Evolutionary conservation across 2,113 vertebrate genomes (phyloP), one percentile per base, ranked within the genome.

Genomic region (Austrofundulus limnaeus): DNA sequence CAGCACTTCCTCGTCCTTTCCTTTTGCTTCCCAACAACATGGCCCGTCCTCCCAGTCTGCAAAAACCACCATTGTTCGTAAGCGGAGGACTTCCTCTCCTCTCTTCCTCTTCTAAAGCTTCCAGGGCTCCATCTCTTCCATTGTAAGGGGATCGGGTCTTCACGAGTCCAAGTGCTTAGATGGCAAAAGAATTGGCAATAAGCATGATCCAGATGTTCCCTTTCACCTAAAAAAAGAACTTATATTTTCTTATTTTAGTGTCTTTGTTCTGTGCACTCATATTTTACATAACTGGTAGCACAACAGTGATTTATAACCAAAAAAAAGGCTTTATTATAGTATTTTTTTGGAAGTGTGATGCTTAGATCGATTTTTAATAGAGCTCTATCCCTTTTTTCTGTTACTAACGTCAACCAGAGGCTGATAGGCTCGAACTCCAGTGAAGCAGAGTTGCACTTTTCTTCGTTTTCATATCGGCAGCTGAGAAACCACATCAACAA

Each of bases 91-190:
- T 61, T 69, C 61, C 45, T 23, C 75, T 79, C 67, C 61, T 75
- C 66, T 65, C 58, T 69, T 83, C 71, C 62, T 82, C 83, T 81
- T 90, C 87, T 78, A 84, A 86, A 75, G 79, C 72, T 76, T 83
- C 75, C 75, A 82, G 62, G 60, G 80, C 72, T 72, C 71, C 67
- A 59, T 78, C 76, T 81, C 85, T 85, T 91, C 76, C 79, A 68
- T 75, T 63, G 63, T 45, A 54, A 64, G 19, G 77, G 69, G 52
- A 65, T 66, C 37, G 46, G 49, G 67, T 76, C 63, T 82, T 72
- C 53, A 55, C 55, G 43, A 43, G 60, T 75, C 61, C 24, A n/a
- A 38, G 69, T 11, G 23, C 34, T 65, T 58, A 52, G 69, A 56
- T 41, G 54, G 31, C 66, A 53, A 70, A 82, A 70, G 63, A 69